phyloP scores from a whole-genome alignment of 1,140 invertebrate species.

The Drosophila tani region DNA sequence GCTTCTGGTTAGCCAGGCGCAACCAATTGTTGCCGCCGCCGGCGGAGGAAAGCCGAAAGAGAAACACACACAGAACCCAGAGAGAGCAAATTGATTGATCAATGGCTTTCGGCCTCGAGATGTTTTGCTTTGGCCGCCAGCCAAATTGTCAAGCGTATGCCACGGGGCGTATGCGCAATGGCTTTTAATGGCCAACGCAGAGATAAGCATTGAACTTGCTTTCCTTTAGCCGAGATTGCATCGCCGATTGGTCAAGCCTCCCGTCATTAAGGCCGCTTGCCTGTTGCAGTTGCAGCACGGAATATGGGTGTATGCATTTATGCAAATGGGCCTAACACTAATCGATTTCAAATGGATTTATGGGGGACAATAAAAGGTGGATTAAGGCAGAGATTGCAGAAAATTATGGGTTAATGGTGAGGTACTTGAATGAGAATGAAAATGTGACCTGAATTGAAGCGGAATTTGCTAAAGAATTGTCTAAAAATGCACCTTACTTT shows the following conservation, averaged over 20 bases:
- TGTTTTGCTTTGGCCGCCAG: constrained; percentile 59
- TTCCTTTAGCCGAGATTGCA: constrained; percentile 28
- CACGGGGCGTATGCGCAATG: constrained; percentile 75
- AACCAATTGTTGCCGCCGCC: constrained; percentile 66
- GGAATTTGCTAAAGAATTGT: too few species aligned
- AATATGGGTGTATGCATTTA: not conserved
- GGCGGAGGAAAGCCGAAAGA: constrained; percentile 3
- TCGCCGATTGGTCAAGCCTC: constrained; percentile 9
- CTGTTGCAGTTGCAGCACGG: constrained; percentile 32
- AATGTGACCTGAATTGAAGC: not conserved
- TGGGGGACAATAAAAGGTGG: constrained; percentile 20
- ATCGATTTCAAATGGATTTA: constrained; percentile 39
- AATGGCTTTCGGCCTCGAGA: constrained; percentile 60
- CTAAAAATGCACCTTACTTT: too few species aligned
- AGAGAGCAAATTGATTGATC: constrained; percentile 67
- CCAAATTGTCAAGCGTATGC: constrained; percentile 51
- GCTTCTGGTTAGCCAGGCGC: constrained; percentile 56
- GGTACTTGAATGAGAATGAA: not conserved
- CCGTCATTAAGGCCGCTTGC: constrained; percentile 66
- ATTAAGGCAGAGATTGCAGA: constrained; percentile 10
- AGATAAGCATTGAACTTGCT: constrained; percentile 78
- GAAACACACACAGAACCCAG: not conserved
- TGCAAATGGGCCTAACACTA: constrained; percentile 10
- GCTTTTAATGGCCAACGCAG: constrained; percentile 49
- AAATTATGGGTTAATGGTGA: not conserved